Base-by-base conservation (phyloP, 2,797 vertebrate genomes). In the Sparidentex hasta region DNA sequence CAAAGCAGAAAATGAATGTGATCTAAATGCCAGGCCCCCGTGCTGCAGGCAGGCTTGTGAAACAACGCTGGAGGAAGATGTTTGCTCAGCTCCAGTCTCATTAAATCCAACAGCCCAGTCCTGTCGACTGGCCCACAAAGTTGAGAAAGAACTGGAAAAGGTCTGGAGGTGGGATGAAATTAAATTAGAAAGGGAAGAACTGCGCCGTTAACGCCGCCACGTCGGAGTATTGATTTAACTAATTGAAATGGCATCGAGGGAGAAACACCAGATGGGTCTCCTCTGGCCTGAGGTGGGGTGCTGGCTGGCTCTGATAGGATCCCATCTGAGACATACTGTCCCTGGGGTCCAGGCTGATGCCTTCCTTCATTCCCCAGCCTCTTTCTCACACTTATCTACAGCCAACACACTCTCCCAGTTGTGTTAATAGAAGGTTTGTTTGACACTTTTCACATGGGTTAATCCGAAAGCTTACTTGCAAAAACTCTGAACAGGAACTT, bases 191-290 rank as follows among this genome's bases (percentile, higher is more conserved):
- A 87, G 74, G 78, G 85, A 76, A 92, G 91, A 93, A 90, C 70
- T 76, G 68, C 82, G 80, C 88, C 70, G 81, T 88, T 92, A 90
- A 88, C 76, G 59, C 72, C 44, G 71, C 84, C 75, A 84, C 78
- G 85, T 83, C 58, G 20, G 86, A 66, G 82, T 94, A 95, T 95
- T 94, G 94, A 94, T 95, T 93, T 85, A 87, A 92, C 92, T 94
- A 94, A 96, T 95, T 95, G 93, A 95, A 95, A 94, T 89, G 90
- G 91, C 90, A 90, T 88, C 77, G 71, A 92, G 87, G 90, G 92
- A 93, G 90, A 85, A 84, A 82, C 81, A 91, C 77, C 93, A 94
- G 93, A 93, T 91, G 92, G 89, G 90, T 91, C 88, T 92, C 89
- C 87, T 89, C 85, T 84, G 90, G 92, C 93, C 91, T 87, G 88